Evolutionary conservation across 2,113 vertebrate genomes (phyloP), one percentile per base, ranked within the genome.

Genomic region (Vimba vimba): DNA sequence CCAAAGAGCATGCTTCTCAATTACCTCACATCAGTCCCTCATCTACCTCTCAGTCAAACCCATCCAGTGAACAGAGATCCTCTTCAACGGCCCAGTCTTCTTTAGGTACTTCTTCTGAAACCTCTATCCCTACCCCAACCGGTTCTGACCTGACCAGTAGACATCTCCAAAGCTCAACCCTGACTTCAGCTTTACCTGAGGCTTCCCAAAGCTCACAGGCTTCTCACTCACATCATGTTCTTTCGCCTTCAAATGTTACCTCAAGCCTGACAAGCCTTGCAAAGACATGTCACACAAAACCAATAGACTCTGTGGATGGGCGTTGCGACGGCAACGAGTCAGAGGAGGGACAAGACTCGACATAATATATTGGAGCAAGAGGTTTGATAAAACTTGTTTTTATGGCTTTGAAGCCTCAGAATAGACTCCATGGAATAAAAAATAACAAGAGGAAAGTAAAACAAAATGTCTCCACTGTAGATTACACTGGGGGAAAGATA

Each of bases 1-100:
- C 98, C 98, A 99, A 99, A 99, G 98, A 99, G 96, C 97, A 98
- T 96, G 97, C 96, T 97, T 96, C 96, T 97, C 96, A 96, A 97
- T 98, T 98, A 98, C 97, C 98, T 99, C 97, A 98, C 97, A 96
- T 96, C 95, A 86, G 95, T 97, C 96, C 97, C 79, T 87, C 97
- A 97, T 97, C 97, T 98, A 99, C 97, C 97, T 98, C 97, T 96
- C 96, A 96, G 96, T 95, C 96, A 92, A 96, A 94, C 96, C 95
- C 96, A 95, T 95, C 85, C 47, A 78, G 82, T 80, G 80, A 86
- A 69, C 87, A 86, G 74, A 85, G 86, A 83, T 93, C 87, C 87
- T 81, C 79, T 85, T 79, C 82, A 84, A 59, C 25, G 50, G 55
- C 82, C 39, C 82, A 82, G 86, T 86, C 85, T 59, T 50, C 75